phyloP scores from a whole-genome alignment of 2,797 vertebrate species.

The Rhabdophis nuchalis region DNA sequence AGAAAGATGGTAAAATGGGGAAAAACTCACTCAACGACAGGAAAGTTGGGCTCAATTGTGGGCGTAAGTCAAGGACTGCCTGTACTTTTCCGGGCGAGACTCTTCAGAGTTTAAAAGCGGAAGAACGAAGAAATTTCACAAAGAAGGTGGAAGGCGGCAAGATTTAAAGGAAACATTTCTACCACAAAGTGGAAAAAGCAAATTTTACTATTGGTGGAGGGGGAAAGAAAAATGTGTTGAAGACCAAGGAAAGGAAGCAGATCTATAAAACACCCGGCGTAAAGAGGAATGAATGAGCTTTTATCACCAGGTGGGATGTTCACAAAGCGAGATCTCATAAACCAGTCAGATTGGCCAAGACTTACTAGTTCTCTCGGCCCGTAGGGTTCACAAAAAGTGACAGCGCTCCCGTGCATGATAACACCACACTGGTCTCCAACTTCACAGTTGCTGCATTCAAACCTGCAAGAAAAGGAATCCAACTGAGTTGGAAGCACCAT shows the following conservation, averaged over 20 bases:
- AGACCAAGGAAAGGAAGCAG: background rate
- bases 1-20: no score
- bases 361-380: constrained; percentile 92
- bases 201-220: background rate
- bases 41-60: no score
- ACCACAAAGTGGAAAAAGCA: background rate
- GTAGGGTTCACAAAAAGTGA: constrained; percentile 92
- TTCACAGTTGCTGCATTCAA: constrained; percentile 87
- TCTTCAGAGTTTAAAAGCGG: constrained; percentile 21
- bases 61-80: no score
- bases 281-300: background rate
- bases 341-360: background rate
- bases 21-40: no score
- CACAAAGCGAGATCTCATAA: background rate
- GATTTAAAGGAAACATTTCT: background rate
- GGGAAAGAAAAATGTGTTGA: background rate
- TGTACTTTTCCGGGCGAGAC: constrained; percentile 8
- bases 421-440: constrained; percentile 88
- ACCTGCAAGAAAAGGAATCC: constrained; percentile 74
- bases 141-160: background rate
- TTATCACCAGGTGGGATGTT: background rate
- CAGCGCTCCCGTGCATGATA: constrained; percentile 88
- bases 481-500: constrained; percentile 12
- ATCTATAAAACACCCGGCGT: background rate
- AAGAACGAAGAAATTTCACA: constrained; percentile 18